phyloP scores from a whole-genome alignment of 2,888 invertebrate species.

The Coelinius sp. region DNA sequence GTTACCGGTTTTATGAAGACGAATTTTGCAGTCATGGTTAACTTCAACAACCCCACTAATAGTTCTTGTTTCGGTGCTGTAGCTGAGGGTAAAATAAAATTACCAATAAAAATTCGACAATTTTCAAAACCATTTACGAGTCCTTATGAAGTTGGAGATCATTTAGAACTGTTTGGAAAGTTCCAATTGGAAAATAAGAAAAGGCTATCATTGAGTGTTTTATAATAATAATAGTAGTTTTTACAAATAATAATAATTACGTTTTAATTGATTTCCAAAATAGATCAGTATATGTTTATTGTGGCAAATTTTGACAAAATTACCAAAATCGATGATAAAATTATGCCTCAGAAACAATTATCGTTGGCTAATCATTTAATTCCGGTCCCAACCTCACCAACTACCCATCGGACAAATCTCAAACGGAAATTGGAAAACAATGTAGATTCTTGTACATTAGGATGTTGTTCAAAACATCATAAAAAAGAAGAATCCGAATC shows the following conservation, averaged over 20 bases:
- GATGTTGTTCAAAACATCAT: too few relatives aligned
- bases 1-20: not conserved
- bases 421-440: too few relatives aligned
- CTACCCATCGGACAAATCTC: too few relatives aligned
- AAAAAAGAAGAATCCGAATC: too few relatives aligned
- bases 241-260: not conserved
- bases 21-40: not conserved
- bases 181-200: not conserved
- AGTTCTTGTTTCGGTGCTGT: not conserved
- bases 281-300: slow-evolving; percentile 1
- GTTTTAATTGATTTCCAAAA: not conserved
- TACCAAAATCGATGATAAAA: slow-evolving; percentile 3
- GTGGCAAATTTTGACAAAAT: not conserved
- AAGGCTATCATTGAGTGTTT: too few relatives aligned
- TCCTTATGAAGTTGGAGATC: not conserved
- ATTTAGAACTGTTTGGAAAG: not conserved
- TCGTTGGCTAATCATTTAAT: not conserved
- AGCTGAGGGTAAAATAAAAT: not conserved
- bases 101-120: not conserved
- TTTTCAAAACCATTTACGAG: not conserved
- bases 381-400: not conserved
- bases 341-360: not conserved
- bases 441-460: not conserved
- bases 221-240: too few relatives aligned
- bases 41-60: not conserved